phyloP scores from a whole-genome alignment of 2,888 invertebrate genomes.

The Halictus ligatus region DNA sequence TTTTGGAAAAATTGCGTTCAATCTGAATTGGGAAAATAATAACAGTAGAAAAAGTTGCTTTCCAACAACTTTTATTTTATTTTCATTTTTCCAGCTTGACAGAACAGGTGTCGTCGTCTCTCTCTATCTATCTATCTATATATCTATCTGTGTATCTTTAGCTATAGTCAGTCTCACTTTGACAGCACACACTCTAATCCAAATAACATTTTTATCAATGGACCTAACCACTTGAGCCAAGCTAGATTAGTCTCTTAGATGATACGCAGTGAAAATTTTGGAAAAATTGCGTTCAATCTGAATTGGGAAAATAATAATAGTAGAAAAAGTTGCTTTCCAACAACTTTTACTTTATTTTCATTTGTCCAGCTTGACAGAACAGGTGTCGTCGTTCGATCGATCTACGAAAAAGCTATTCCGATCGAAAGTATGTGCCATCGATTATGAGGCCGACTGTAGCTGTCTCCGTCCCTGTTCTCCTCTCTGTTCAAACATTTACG shows the following conservation, averaged over 20 bases:
- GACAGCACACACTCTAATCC: background rate
- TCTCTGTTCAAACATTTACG: constrained; percentile 62
- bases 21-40: no score
- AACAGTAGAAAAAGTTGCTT: background rate
- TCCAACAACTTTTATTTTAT: background rate
- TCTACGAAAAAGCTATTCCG: no score
- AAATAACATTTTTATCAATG: background rate
- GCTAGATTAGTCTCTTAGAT: background rate
- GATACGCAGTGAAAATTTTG: background rate
- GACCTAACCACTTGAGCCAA: no score
- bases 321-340: background rate
- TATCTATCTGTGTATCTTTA: no score
- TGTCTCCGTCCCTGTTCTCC: background rate
- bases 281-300: no score
- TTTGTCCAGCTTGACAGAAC: no score
- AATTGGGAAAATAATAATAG: no score
- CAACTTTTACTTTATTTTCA: background rate
- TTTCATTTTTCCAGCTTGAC: no score
- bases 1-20: background rate
- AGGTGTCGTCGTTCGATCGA: no score
- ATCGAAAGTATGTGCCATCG: background rate
- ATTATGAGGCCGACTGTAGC: background rate
- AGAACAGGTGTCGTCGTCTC: no score
- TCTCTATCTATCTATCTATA: background rate
- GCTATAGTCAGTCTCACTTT: background rate